Conservation (phyloP, 2,888 invertebrate species). For the Nomada lathburiana region DNA sequence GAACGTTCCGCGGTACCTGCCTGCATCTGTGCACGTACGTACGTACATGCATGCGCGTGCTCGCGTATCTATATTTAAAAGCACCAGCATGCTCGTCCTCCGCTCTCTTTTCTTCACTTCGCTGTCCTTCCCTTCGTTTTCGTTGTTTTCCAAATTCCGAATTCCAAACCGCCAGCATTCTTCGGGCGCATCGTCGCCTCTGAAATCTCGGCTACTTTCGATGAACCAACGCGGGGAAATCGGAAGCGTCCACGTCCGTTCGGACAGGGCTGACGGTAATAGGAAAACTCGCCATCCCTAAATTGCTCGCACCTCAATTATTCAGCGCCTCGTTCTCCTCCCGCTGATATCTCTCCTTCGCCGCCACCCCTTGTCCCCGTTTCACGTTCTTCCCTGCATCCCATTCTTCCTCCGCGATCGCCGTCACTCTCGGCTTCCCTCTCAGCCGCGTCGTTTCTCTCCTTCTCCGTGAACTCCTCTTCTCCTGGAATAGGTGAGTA, state of each 20-base stretch:
- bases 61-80: slow-evolving; percentile 70
- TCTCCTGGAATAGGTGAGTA: slow-evolving; percentile 67
- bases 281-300: slow-evolving; percentile 65
- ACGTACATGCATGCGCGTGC: slow-evolving; percentile 22
- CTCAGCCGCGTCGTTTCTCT: slow-evolving; percentile 17
- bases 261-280: slow-evolving; percentile 41
- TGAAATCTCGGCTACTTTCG: slow-evolving; percentile 59
- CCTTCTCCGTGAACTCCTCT: slow-evolving; percentile 40
- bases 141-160: not conserved
- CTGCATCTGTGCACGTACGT: slow-evolving; percentile 4
- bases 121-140: not conserved
- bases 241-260: slow-evolving; percentile 21
- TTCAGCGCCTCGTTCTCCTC: slow-evolving; percentile 53
- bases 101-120: slow-evolving; percentile 7
- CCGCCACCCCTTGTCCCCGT: slow-evolving; percentile 42
- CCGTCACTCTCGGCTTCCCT: slow-evolving; percentile 11
- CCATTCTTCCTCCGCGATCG: slow-evolving; percentile 33
- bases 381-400: slow-evolving; percentile 38
- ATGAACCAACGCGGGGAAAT: slow-evolving; percentile 5
- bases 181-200: slow-evolving; percentile 39
- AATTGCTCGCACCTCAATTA: slow-evolving; percentile 71
- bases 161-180: not conserved
- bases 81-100: slow-evolving; percentile 39
- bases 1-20: slow-evolving; percentile 19
- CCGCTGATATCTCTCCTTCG: slow-evolving; percentile 19